Conservation (phyloP, 1,140 invertebrate genomes). For the Microplitis mediator region DNA sequence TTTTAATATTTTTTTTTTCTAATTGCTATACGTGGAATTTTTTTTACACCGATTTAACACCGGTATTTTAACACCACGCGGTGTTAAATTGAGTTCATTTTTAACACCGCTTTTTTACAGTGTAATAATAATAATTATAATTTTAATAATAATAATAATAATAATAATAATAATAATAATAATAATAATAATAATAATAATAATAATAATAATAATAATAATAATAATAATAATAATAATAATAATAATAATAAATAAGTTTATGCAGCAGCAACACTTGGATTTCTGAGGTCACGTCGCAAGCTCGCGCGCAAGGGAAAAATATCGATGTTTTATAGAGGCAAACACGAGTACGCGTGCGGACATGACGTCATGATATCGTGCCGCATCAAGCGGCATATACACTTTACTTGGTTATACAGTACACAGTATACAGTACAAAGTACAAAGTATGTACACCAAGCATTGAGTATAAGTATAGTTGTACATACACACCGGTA, state of each 20-base stretch:
- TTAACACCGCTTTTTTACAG: too few relatives aligned
- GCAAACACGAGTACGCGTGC: slow-evolving; percentile 17
- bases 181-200: background rate
- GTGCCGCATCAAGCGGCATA: slow-evolving; percentile 40
- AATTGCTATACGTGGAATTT: too few relatives aligned
- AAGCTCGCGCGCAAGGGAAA: slow-evolving; percentile 27
- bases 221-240: background rate
- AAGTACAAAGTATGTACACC: background rate
- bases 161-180: background rate
- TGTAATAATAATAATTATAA: too few relatives aligned
- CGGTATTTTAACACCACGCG: too few relatives aligned
- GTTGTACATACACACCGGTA: too few relatives aligned
- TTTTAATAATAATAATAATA: too few relatives aligned
- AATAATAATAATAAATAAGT: background rate
- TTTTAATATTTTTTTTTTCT: too few relatives aligned
- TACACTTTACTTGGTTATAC: background rate
- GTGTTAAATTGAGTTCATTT: too few relatives aligned
- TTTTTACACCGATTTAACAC: too few relatives aligned
- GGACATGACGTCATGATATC: slow-evolving; percentile 36
- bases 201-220: background rate
- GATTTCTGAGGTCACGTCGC: slow-evolving; percentile 10
- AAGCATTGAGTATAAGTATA: too few relatives aligned
- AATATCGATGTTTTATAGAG: slow-evolving; percentile 43
- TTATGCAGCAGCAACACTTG: slow-evolving; percentile 8
- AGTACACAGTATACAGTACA: background rate